Evolutionary conservation across 1,140 invertebrate genomes (phyloP), one percentile per base, ranked within the genome.

Genomic region (Platyura marginata): DNA sequence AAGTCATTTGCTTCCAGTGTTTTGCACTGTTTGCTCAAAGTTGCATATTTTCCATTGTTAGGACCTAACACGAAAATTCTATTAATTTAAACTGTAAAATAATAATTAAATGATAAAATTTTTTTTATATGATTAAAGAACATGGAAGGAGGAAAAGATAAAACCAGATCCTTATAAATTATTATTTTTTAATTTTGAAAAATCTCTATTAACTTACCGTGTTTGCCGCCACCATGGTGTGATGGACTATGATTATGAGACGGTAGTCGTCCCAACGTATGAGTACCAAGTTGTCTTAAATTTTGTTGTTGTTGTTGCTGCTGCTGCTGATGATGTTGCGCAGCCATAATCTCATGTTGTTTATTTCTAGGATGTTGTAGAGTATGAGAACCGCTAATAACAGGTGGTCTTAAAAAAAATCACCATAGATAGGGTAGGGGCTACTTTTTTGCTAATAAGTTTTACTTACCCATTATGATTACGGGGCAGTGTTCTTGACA

Each of bases 1-100:
- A 89, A 91, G 68, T 91, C 86, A 59, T 79, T 86, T 46, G 84
- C 84, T 69, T 90, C 87, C 40, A 90, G 69, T 44, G 87, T 91
- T 68, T 91, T 91, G 75, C 87, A 91, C 67, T 89, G 84, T 69
- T 88, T 89, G 75, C 82, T 88, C 65, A 91, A 68, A 69, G 87
- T 86, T 66, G 81, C 81, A 77, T 84, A 84, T 75, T 84, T 83
- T 69, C 80, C 77, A 74, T 76, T 75, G 69, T 75, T 75, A 42
- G 69, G 69, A 57, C 68, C 68, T 56, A 16, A 29, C 34, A 48
- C 34, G 40, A 46, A 43, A 44, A 48, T 43, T 40, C 15, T 37
- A 9, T 29, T 8, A 29, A 29, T 29, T 29, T 29, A 8, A 8
- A 6, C 13, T 29, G 6, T 8, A 29, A 29, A n/a, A n/a, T n/a